These are phyloP conservation scores for Intellagama lesueurii DNA, from an alignment of 2,797 vertebrate genomes.

Conservation along the genomic window DNA sequence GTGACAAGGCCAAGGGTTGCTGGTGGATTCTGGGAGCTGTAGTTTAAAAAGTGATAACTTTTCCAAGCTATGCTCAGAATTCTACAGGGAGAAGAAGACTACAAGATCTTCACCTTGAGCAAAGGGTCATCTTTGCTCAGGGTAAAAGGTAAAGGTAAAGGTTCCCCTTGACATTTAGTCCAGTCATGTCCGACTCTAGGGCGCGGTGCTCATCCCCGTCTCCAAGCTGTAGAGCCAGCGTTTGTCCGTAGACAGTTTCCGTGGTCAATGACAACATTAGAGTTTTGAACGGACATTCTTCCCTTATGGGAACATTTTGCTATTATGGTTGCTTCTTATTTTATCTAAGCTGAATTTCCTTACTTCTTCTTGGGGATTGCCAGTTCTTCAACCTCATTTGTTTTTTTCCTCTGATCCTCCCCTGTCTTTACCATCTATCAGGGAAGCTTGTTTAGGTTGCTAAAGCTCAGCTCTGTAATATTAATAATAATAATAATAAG, in stretches of 20 bases:
- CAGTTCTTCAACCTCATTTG: slow-evolving; percentile 51
- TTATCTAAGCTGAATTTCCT: slow-evolving; percentile 61
- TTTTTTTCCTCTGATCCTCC: slow-evolving; percentile 42
- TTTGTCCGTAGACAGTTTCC: no score
- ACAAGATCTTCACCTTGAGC: neutral
- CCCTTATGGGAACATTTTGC: neutral
- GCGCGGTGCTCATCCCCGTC: no score
- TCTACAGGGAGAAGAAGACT: no score
- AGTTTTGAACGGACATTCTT: slow-evolving; percentile 21
- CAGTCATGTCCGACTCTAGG: no score
- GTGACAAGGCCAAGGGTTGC: no score
- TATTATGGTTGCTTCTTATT: slow-evolving; percentile 56
- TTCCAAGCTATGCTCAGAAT: neutral
- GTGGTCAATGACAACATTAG: slow-evolving; percentile 25
- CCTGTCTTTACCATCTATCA: slow-evolving; percentile 53
- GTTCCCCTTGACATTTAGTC: no score
- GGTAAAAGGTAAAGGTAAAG: no score
- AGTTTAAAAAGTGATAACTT: no score
- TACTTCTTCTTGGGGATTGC: slow-evolving; percentile 53
- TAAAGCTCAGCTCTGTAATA: slow-evolving; percentile 38
- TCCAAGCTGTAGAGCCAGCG: no score
- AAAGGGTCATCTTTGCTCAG: neutral
- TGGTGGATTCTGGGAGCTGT: no score
- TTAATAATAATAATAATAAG: slow-evolving; percentile 27
- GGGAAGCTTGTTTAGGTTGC: slow-evolving; percentile 48